phyloP scores from a whole-genome alignment of 2,888 invertebrate genomes.

The Conchocele bisecta region DNA sequence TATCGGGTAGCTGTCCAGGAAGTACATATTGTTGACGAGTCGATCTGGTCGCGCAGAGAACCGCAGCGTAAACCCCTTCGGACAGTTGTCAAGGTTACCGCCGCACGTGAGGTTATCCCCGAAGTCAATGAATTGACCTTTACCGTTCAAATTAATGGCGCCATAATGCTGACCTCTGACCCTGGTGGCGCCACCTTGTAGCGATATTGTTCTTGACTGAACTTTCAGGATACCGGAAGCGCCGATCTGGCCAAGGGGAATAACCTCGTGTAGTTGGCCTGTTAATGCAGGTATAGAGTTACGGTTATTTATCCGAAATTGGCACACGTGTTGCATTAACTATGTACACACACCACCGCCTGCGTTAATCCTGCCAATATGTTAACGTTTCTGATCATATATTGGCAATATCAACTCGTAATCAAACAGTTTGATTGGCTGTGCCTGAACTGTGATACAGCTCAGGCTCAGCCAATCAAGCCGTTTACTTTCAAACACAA shows the following conservation, averaged over 20 bases:
- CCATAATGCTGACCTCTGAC: constrained; percentile 58
- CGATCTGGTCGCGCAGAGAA: constrained; percentile 70
- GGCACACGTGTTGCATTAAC: too few species aligned
- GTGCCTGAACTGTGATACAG: too few species aligned
- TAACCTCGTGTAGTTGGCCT: constrained; percentile 49
- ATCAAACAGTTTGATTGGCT: too few species aligned
- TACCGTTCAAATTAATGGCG: constrained; percentile 72
- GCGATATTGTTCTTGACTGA: constrained; percentile 62
- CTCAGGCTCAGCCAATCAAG: too few species aligned
- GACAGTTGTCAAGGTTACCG: constrained; percentile 78
- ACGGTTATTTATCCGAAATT: too few species aligned
- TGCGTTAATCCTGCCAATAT: too few species aligned
- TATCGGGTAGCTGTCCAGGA: constrained; percentile 78
- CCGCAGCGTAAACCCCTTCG: constrained; percentile 77
- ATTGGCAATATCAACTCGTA: too few species aligned
- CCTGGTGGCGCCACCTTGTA: constrained; percentile 59
- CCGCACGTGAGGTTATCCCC: constrained; percentile 76
- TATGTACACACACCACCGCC: too few species aligned
- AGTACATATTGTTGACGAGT: constrained; percentile 75
- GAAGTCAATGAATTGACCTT: constrained; percentile 77
- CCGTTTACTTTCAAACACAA: too few species aligned
- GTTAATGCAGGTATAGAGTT: too few species aligned
- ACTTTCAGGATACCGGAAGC: constrained; percentile 42
- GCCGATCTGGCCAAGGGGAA: constrained; percentile 48
- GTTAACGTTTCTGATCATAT: too few species aligned